Conservation (phyloP, 2,113 vertebrate species). For the Sceloporus tristichus region DNA sequence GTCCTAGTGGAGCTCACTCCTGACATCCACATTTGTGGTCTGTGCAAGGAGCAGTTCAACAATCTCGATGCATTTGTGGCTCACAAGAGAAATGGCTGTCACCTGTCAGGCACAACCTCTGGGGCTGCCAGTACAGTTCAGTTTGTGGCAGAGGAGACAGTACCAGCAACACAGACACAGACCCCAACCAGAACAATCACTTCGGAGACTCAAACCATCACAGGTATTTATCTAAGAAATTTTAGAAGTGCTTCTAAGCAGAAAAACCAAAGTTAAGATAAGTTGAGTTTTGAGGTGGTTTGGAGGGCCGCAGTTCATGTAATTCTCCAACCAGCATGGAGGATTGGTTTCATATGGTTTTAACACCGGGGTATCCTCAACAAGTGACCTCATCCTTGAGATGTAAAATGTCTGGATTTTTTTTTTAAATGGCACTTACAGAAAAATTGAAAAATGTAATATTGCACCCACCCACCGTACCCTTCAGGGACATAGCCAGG, state of each 20-base stretch:
- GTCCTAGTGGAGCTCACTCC: slow-evolving; percentile 92
- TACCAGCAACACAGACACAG: slow-evolving; percentile 71
- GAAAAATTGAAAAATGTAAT: too few species aligned
- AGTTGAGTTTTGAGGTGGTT: not conserved
- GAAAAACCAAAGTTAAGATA: not conserved
- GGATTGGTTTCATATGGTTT: too few species aligned
- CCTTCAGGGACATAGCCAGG: too few species aligned
- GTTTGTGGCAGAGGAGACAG: slow-evolving; percentile 79
- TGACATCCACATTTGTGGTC: slow-evolving; percentile 96
- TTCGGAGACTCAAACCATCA: slow-evolving; percentile 84
- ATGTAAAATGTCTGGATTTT: too few species aligned
- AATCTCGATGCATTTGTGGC: slow-evolving; percentile 91
- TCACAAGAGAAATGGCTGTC: slow-evolving; percentile 94
- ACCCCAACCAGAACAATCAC: slow-evolving; percentile 74
- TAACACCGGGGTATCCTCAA: too few species aligned
- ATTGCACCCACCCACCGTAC: too few species aligned
- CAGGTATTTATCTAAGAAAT: slow-evolving; percentile 75
- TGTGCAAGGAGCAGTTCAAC: slow-evolving; percentile 97
- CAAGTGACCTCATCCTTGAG: too few species aligned
- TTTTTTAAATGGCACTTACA: too few species aligned
- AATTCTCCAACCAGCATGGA: too few species aligned
- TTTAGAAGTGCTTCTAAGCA: not conserved
- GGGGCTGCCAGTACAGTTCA: slow-evolving; percentile 75
- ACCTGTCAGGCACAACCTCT: slow-evolving; percentile 75
- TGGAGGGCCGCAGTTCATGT: too few species aligned